Evolutionary conservation across 2,888 invertebrate genomes (phyloP).

Genomic region (Hirtodrosophila confusa): DNA sequence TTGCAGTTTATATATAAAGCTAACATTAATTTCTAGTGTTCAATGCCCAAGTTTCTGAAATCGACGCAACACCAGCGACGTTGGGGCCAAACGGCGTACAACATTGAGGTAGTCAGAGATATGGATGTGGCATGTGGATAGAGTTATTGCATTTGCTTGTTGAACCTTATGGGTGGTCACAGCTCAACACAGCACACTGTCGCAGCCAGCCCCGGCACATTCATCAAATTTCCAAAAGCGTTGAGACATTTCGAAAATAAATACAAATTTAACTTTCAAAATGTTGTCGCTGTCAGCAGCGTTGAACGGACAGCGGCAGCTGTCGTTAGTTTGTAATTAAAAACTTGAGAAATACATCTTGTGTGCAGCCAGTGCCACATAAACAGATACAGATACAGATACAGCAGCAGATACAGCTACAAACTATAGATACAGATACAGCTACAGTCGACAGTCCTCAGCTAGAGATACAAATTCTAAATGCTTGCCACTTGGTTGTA

Average conservation of each 20-base stretch:
- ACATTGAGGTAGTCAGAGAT: constrained; percentile 69
- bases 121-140: constrained; percentile 32
- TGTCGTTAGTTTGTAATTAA: constrained; percentile 82
- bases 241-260: constrained; percentile 67
- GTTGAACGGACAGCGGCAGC: constrained; percentile 74
- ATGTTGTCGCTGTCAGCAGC: constrained; percentile 68
- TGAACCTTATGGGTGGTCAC: constrained; percentile 58
- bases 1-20: constrained; percentile 12
- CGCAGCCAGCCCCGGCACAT: constrained; percentile 57
- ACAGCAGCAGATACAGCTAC: constrained; percentile 26
- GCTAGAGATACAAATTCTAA: constrained; percentile 34
- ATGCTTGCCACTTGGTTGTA: constrained; percentile 49
- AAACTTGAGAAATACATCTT: constrained; percentile 68
- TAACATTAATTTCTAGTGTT: constrained; percentile 72
- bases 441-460: neutral
- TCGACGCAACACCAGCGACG: constrained; percentile 79
- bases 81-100: constrained; percentile 74
- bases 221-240: constrained; percentile 74
- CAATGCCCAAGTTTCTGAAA: constrained; percentile 78
- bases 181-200: constrained; percentile 20
- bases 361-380: constrained; percentile 37
- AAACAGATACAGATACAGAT: constrained; percentile 38
- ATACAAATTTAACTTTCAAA: constrained; percentile 65
- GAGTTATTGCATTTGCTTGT: constrained; percentile 26
- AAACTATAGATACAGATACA: neutral